Base-by-base conservation (phyloP, 2,888 invertebrate genomes). In the Dryobota labecula region DNA sequence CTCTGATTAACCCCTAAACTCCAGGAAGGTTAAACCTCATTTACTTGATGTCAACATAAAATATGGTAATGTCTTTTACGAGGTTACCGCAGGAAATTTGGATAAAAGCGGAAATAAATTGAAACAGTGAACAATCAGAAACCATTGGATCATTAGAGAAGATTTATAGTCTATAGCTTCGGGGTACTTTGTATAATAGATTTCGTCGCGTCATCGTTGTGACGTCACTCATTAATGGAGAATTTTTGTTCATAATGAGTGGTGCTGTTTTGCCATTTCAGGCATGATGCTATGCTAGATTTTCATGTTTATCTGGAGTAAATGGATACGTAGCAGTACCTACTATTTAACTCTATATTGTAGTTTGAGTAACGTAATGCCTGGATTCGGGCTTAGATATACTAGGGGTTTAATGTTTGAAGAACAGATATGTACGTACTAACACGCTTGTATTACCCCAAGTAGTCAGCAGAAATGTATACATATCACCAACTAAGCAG, bases 61-160 rank as follows among this genome's bases (percentile, higher is more conserved):
- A 90, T 90, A 91, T 88, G 88, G 84, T 89, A 88, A 89, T 88
- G 88, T 79, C 85, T 88, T 87, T 87, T 83, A 84, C 84, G 27
- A 63, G 20, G 53, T 66, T 69, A 73, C 78, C 63, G 57, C 82
- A 65, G 53, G 62, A 82, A 84, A 84, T 82, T 83, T 83, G 73
- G 80, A 80, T 85, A 81, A 86, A 86, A 79, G 80, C 78, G 88
- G 84, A 85, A 85, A 87, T 90, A 87, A 89, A 89, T 89, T 89
- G 83, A 78, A 86, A 85, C 84, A 80, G 70, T 33, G 68, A 84
- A 84, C 86, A 86, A 88, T 88, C 85, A 82, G 71, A 85, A 86
- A 86, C 78, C 86, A 82, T 86, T 85, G 86, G 79, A 84, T 90
- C 88, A 90, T 90, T 88, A 87, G 53, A 83, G 80, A 82, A 87